Evolutionary conservation across 2,797 vertebrate genomes (phyloP).

Genomic region (Heliangelus exortis): DNA sequence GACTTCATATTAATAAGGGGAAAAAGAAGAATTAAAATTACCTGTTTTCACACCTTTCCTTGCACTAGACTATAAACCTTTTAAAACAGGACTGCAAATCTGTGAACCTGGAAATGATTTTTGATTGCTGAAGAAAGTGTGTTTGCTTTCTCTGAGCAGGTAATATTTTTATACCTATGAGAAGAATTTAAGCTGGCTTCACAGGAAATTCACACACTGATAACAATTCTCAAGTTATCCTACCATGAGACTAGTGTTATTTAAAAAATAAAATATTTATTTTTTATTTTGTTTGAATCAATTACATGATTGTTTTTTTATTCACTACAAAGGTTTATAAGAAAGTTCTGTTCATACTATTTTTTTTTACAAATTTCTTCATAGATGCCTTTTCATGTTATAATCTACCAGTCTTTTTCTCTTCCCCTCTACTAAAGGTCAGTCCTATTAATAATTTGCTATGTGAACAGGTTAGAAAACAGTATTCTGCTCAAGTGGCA

Average conservation of each 20-base stretch:
- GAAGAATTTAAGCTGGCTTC: neutral
- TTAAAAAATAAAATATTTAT: neutral
- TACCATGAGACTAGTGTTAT: neutral
- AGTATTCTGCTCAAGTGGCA: neutral
- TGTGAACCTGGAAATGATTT: conserved; percentile 3
- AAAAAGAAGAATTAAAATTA: neutral
- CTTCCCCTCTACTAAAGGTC: conserved; percentile 49
- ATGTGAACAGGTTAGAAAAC: neutral
- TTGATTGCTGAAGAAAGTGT: neutral
- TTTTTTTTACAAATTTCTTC: neutral
- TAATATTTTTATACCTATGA: neutral
- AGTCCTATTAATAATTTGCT: conserved; percentile 22
- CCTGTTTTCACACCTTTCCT: neutral
- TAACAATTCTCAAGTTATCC: neutral
- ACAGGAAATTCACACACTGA: neutral
- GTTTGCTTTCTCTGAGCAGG: neutral
- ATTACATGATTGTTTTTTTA: neutral
- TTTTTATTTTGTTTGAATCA: neutral
- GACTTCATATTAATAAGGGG: neutral
- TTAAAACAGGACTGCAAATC: neutral
- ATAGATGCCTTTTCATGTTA: neutral
- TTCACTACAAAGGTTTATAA: neutral
- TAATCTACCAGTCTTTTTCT: neutral
- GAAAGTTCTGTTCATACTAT: neutral
- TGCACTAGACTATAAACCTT: neutral